Evolutionary conservation across 2,797 vertebrate genomes (phyloP).

Genomic region (Danio kyathit): DNA sequence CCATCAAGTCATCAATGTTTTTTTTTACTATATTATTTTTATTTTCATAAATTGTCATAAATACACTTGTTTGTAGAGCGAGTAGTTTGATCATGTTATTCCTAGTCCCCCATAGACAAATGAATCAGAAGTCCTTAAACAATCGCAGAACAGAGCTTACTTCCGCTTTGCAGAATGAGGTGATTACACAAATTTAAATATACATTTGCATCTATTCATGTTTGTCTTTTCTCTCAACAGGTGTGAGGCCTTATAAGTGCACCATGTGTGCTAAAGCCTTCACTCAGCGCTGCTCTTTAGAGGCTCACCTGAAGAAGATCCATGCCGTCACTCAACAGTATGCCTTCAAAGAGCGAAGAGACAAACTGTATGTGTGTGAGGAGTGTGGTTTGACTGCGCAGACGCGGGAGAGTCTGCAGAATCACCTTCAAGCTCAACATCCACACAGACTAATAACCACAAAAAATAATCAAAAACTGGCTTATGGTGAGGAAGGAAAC

Average conservation of each 20-base stretch:
- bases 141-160: no score
- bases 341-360: slow-evolving; percentile 83
- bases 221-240: slow-evolving; percentile 61
- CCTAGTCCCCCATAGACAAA: no score
- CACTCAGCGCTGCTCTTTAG: slow-evolving; percentile 86
- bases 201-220: not conserved
- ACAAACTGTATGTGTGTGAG: slow-evolving; percentile 85
- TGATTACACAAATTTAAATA: not conserved
- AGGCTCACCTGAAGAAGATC: slow-evolving; percentile 86
- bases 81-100: no score
- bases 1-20: no score
- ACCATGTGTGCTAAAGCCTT: slow-evolving; percentile 86
- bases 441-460: slow-evolving; percentile 68
- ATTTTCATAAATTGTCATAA: no score
- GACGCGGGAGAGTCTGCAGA: slow-evolving; percentile 82
- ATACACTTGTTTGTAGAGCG: no score
- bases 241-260: slow-evolving; percentile 87
- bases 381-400: slow-evolving; percentile 85
- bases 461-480: slow-evolving; percentile 22
- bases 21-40: no score
- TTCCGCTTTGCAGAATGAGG: no score
- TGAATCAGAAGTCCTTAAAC: no score
- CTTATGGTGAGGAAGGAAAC: not conserved
- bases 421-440: slow-evolving; percentile 77
- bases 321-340: slow-evolving; percentile 84